Conservation (phyloP, 1,140 invertebrate genomes). For the Copidosoma floridanum region DNA sequence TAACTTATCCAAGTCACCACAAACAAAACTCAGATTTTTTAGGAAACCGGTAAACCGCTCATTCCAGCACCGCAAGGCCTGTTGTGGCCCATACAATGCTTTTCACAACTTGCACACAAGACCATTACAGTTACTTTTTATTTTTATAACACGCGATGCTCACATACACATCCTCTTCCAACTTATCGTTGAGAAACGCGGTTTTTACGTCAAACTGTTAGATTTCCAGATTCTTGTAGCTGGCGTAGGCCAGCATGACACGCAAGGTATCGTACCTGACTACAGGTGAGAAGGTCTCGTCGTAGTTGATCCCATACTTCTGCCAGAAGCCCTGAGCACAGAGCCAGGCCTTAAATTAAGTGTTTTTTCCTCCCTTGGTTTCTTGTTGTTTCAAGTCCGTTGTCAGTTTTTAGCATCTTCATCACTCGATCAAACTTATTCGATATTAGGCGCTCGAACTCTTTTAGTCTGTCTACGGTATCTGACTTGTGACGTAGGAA, state of each 20-base stretch:
- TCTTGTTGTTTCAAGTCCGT: not conserved
- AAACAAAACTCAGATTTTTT: not conserved
- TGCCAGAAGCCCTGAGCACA: not conserved
- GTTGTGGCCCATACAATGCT: not conserved
- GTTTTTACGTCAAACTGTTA: slow-evolving; percentile 1
- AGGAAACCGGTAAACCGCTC: not conserved
- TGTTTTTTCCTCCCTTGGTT: not conserved
- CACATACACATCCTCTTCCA: not conserved
- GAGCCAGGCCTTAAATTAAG: not conserved
- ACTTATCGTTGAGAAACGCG: not conserved
- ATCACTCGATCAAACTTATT: slow-evolving; percentile 31
- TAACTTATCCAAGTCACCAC: not conserved
- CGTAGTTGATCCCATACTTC: not conserved
- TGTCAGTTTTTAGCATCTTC: slow-evolving; percentile 34
- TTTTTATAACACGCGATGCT: not conserved
- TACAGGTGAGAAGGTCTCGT: not conserved
- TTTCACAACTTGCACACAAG: not conserved
- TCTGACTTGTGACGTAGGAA: slow-evolving; percentile 44
- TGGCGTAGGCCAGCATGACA: not conserved
- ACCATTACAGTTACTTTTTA: not conserved
- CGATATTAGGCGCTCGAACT: slow-evolving; percentile 27
- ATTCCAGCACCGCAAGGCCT: not conserved
- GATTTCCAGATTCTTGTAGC: not conserved
- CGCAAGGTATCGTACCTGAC: not conserved
- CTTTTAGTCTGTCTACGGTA: slow-evolving; percentile 30